Evolutionary conservation across 2,113 vertebrate species (phyloP).

Genomic region (Otocyon megalotis): DNA sequence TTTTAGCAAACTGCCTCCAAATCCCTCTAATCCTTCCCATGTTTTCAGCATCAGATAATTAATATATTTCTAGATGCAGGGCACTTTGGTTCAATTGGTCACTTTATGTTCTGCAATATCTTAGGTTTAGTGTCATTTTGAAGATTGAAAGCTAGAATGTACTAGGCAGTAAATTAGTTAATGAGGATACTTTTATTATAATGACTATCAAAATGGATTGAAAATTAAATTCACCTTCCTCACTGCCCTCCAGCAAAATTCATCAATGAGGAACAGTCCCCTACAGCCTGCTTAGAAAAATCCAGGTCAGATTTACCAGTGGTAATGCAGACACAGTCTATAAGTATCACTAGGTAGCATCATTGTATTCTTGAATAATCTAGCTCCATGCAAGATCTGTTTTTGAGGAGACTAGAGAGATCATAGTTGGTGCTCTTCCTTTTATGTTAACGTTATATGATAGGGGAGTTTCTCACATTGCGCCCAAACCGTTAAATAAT

Average conservation of each 20-base stretch:
- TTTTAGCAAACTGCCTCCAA: constrained; percentile 55
- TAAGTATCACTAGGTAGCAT: neutral
- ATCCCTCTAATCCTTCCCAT: constrained; percentile 61
- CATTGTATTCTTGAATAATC: neutral
- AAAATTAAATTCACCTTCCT: constrained; percentile 45
- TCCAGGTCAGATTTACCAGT: neutral
- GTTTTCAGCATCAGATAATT: constrained; percentile 76
- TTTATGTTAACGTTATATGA: neutral
- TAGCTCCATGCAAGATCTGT: neutral
- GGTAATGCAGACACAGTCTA: neutral
- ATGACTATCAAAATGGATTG: neutral
- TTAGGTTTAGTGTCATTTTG: neutral
- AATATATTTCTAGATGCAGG: constrained; percentile 60
- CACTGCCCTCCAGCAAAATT: neutral
- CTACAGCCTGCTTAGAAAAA: constrained; percentile 13
- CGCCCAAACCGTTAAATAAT: neutral
- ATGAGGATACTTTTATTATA: constrained; percentile 18
- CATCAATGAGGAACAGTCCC: neutral
- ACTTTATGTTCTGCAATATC: neutral
- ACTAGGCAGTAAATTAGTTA: neutral
- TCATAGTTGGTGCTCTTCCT: neutral
- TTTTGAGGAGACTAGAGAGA: neutral
- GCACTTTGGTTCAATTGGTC: neutral
- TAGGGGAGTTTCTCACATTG: neutral
- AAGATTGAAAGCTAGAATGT: constrained; percentile 25